Percentiles rank a stretch among this genome's conserved stretches.
phyloP scores from a whole-genome alignment of 2,797 vertebrate genomes.

The Alcedo atthis region DNA sequence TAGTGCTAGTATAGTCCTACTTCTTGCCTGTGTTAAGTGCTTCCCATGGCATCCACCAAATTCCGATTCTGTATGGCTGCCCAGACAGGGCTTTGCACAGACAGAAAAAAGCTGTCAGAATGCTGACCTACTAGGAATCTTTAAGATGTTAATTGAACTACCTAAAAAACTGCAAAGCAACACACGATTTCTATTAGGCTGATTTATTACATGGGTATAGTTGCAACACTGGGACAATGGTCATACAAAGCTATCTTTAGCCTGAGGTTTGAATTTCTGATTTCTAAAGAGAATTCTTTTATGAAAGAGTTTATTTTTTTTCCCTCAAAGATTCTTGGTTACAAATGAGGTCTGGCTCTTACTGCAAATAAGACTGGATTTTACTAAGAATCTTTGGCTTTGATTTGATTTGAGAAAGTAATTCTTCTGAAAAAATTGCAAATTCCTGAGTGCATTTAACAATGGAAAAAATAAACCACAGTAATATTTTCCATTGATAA shows the following conservation, averaged over 20 bases:
- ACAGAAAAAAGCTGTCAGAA: background rate
- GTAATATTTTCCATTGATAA: background rate
- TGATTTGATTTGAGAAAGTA: background rate
- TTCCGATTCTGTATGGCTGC: background rate
- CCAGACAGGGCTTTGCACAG: background rate
- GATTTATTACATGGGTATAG: background rate
- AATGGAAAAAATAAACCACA: background rate
- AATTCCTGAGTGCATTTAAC: background rate
- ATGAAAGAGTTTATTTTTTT: background rate
- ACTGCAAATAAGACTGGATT: background rate
- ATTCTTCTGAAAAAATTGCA: background rate
- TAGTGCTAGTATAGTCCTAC: background rate
- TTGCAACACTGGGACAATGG: background rate
- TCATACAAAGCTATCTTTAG: background rate
- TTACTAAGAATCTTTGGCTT: background rate
- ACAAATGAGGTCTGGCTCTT: background rate
- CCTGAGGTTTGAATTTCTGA: background rate
- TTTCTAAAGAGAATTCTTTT: background rate
- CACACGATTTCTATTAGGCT: background rate
- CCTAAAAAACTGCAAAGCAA: background rate
- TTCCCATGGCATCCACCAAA: background rate
- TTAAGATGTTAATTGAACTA: background rate
- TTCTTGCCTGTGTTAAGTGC: background rate
- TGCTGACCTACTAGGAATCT: background rate
- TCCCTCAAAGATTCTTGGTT: background rate